Conservation (phyloP, 2,113 vertebrate genomes). For the Paracanthobrama guichenoti region DNA sequence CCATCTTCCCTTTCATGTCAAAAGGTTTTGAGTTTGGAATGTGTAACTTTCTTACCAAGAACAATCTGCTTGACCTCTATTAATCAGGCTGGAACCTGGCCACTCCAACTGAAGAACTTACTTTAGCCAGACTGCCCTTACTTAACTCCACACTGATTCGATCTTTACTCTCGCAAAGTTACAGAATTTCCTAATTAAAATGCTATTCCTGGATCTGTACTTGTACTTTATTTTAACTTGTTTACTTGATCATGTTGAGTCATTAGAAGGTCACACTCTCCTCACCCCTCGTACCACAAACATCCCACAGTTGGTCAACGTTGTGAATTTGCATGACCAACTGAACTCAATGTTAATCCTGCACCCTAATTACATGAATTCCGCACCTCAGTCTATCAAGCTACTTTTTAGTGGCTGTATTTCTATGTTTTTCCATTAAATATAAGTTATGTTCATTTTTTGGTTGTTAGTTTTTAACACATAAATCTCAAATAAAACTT, state of each 20-base stretch:
- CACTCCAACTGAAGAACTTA: constrained; percentile 17
- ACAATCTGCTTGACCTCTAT: constrained; percentile 33
- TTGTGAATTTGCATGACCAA: neutral
- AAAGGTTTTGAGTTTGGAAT: neutral
- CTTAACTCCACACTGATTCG: neutral
- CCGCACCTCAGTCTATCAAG: neutral
- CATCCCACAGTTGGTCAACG: neutral
- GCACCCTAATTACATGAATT: no score
- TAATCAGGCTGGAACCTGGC: constrained; percentile 26
- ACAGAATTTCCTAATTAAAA: neutral
- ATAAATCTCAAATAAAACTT: neutral
- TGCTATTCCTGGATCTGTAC: neutral
- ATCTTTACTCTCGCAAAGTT: neutral
- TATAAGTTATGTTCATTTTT: neutral
- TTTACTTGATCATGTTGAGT: neutral
- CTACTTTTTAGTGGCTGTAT: neutral
- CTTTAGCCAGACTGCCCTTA: constrained; percentile 22
- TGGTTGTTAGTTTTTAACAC: neutral
- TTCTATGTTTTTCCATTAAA: neutral
- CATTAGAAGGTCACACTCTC: neutral
- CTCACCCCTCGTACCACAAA: neutral
- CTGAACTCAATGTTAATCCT: neutral
- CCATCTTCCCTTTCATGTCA: constrained; percentile 17
- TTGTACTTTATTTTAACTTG: neutral
- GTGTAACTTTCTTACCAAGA: constrained; percentile 9